Base-by-base conservation (phyloP, 2,888 invertebrate species). In the Panopea generosa region DNA sequence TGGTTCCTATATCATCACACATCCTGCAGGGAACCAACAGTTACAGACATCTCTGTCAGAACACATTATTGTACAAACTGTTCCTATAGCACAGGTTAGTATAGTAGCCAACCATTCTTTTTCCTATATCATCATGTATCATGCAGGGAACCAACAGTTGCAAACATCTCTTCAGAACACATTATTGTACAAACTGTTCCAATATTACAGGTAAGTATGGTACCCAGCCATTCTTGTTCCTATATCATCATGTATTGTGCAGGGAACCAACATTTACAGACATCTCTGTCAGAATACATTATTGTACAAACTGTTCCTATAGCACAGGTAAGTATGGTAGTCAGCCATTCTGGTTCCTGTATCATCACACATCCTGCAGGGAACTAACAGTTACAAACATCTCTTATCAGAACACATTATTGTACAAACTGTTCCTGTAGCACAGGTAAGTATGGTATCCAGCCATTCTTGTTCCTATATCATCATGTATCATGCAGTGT, bases 11-110 rank as follows among this genome's bases (percentile, higher is more conserved):
- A 84, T 90, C 26, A 90, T 90, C 70, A 82, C 90, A 3, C 88
- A 87, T 53, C 83, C 89, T 7, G 52, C 53, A 24, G 73, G 45
- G 27, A 40, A 47, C 18, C 82, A 85, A 27, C 82, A 80, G 53
- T 68, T 84, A 50, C 82, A 84, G n/a, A 72, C 74, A 22, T 59
- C 82, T 50, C 69, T 88, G 70, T 82, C 85, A 0, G 85, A 89
- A n/a, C 91, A 91, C 74, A 92, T 92, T 63, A 91, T 92, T 55
- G 91, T 89, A 2, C 89, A 90, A 60, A 84, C 89, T 2, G 61
- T 90, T 40, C 89, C 89, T 3, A 82, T 89, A 2, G 53, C 74
- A 27, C 77, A 75, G 65, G 73, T 78, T 27, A 14, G 33, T 33
- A 33, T 33, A 11, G 33, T 33, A 33, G 6, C 33, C 33, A 33